These are phyloP conservation scores for Ladona fulva DNA, from an alignment of 1,140 invertebrate genomes.

Conservation along the genomic window DNA sequence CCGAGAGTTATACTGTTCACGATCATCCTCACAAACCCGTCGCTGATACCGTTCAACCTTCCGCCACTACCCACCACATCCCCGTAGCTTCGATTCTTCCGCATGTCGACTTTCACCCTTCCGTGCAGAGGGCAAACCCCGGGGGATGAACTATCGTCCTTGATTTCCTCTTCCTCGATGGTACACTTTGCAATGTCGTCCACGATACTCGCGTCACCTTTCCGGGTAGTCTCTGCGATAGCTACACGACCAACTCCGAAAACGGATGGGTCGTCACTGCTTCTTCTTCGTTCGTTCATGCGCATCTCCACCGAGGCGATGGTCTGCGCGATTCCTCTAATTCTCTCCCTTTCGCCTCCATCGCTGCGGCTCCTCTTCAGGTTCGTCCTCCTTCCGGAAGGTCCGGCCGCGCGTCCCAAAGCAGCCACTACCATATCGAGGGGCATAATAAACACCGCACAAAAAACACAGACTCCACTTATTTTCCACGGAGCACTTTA, in stretches of 20 bases:
- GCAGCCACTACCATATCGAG: background rate
- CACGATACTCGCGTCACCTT: background rate
- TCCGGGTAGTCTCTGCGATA: background rate
- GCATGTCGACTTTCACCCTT: background rate
- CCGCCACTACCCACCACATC: background rate
- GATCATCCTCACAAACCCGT: background rate
- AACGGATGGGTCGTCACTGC: background rate
- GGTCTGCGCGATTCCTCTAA: background rate
- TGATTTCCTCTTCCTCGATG: too few relatives aligned
- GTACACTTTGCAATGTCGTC: background rate
- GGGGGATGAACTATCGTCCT: background rate
- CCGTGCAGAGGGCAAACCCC: background rate
- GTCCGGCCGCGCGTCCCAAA: background rate
- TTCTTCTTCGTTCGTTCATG: background rate
- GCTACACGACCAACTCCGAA: background rate
- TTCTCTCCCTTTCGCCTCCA: background rate
- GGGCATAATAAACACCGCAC: background rate
- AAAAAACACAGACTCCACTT: too few relatives aligned
- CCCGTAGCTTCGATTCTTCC: background rate
- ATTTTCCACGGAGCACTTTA: too few relatives aligned
- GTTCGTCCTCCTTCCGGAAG: background rate
- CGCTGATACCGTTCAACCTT: background rate
- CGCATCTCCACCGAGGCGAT: background rate
- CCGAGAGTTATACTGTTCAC: background rate
- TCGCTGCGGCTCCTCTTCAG: background rate